Conservation (phyloP, 2,888 invertebrate genomes). For the Gortyna flavago region DNA sequence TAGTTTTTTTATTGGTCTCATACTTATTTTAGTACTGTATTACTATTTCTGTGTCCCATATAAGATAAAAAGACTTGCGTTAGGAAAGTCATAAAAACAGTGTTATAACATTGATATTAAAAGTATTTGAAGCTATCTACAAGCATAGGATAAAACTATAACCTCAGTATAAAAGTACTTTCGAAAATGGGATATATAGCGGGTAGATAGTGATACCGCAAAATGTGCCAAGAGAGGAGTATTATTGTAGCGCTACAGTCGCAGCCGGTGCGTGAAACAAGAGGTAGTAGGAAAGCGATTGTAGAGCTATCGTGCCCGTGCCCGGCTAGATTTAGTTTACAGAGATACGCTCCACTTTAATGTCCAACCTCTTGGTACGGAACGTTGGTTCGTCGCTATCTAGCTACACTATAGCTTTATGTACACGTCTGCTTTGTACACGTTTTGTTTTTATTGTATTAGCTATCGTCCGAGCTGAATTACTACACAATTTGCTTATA, state of each 20-base stretch:
- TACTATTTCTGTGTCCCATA: not conserved
- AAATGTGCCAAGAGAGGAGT: slow-evolving; percentile 63
- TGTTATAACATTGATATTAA: slow-evolving; percentile 22
- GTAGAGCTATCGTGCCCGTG: slow-evolving; percentile 76
- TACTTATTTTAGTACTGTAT: slow-evolving; percentile 4
- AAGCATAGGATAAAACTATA: slow-evolving; percentile 24
- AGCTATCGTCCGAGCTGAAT: slow-evolving; percentile 21
- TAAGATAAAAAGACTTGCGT: slow-evolving; percentile 13
- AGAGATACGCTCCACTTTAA: slow-evolving; percentile 81
- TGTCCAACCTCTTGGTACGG: slow-evolving; percentile 77
- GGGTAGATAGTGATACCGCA: slow-evolving; percentile 51
- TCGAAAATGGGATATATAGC: slow-evolving; percentile 51
- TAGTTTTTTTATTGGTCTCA: not conserved
- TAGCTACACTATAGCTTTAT: slow-evolving; percentile 67
- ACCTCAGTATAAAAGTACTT: slow-evolving; percentile 39
- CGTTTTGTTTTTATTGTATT: slow-evolving; percentile 52
- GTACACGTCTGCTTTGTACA: slow-evolving; percentile 51
- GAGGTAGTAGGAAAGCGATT: slow-evolving; percentile 79
- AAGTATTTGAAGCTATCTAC: slow-evolving; percentile 27
- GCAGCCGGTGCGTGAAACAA: slow-evolving; percentile 84
- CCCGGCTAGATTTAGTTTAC: slow-evolving; percentile 80
- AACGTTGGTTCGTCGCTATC: slow-evolving; percentile 70
- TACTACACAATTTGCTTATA: slow-evolving; percentile 9
- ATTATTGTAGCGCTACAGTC: slow-evolving; percentile 76
- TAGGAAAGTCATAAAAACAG: slow-evolving; percentile 23